These are phyloP conservation scores for Rhopalosiphum nymphaeae DNA, from an alignment of 2,888 invertebrate genomes.

Conservation along the genomic window DNA sequence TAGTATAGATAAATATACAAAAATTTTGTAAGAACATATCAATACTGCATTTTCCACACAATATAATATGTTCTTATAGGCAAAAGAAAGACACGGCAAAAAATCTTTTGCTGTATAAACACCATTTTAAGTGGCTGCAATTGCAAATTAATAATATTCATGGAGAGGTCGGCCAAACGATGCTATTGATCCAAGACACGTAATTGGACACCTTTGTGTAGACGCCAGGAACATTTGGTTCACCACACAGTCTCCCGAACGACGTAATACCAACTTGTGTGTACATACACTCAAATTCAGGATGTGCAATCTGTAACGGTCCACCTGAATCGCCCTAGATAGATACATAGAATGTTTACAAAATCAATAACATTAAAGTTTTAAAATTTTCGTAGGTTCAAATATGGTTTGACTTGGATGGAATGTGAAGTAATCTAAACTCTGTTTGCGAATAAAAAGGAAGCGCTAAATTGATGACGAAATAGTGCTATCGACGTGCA, in stretches of 20 bases:
- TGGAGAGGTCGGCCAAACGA: conserved; percentile 72
- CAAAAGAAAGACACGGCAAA: background rate
- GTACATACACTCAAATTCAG: conserved; percentile 70
- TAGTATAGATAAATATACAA: too few species aligned
- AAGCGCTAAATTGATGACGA: background rate
- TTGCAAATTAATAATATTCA: background rate
- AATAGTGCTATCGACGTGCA: background rate
- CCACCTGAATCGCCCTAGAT: conserved; percentile 72
- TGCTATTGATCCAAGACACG: conserved; percentile 75
- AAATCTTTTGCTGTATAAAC: background rate
- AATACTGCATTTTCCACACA: background rate
- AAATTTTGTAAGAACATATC: background rate
- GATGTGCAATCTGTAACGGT: conserved; percentile 69
- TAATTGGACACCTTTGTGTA: conserved; percentile 75
- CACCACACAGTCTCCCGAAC: conserved; percentile 73
- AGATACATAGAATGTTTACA: background rate
- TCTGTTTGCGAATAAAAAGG: background rate
- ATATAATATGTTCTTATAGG: background rate
- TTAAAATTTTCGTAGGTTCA: background rate
- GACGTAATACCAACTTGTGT: conserved; percentile 73
- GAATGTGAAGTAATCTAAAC: background rate
- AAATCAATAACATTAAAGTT: background rate
- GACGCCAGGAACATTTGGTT: conserved; percentile 73
- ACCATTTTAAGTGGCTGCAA: too few species aligned
- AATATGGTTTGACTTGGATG: background rate